Conservation (phyloP, 2,113 vertebrate species). For the Perca schrenkii region DNA sequence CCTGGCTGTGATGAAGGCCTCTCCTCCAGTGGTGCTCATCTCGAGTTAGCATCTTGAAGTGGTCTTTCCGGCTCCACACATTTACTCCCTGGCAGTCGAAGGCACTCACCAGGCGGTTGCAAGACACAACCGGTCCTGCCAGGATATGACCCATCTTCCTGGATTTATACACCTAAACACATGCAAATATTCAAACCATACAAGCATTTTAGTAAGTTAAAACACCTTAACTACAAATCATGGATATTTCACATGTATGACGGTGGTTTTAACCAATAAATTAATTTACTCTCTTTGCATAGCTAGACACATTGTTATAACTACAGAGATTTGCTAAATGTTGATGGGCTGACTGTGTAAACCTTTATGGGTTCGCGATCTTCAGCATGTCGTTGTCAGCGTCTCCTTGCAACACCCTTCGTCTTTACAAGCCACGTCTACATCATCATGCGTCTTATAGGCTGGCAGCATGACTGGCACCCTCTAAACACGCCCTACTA, state of each 20-base stretch:
- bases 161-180: constrained; percentile 92
- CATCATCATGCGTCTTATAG: constrained; percentile 91
- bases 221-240: neutral
- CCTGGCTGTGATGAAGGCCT: constrained; percentile 96
- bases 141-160: constrained; percentile 94
- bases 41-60: constrained; percentile 97
- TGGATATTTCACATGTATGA: neutral
- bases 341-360: neutral
- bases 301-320: neutral
- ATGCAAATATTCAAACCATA: neutral
- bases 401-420: constrained; percentile 91
- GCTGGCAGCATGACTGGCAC: constrained; percentile 92
- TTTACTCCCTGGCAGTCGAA: constrained; percentile 95
- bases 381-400: constrained; percentile 95
- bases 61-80: constrained; percentile 94
- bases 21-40: constrained; percentile 94
- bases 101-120: constrained; percentile 95
- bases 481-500: constrained; percentile 77
- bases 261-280: neutral
- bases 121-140: constrained; percentile 92
- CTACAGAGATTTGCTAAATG: neutral
- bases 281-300: neutral
- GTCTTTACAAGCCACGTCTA: constrained; percentile 92
- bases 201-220: neutral
- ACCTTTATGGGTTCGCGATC: constrained; percentile 98